Base-by-base conservation (phyloP, 2,113 vertebrate genomes). In the Dicaeum eximium region DNA sequence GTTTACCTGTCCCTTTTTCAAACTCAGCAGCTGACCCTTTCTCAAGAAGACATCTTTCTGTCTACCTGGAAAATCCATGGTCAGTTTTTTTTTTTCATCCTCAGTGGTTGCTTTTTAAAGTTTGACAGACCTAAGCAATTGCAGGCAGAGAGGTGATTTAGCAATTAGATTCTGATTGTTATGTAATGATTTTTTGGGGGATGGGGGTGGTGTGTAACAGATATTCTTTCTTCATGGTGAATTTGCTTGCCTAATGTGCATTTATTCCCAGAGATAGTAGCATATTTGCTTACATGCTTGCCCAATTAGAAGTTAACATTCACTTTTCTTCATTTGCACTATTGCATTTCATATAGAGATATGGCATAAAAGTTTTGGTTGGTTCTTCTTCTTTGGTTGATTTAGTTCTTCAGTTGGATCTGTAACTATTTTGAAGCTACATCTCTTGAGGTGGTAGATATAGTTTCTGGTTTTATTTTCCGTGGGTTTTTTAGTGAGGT, bases 401-500 rank as follows among this genome's bases (percentile, higher is more conserved):
- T 78, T 78, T 66, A 45, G 80, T 94, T 88, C 33, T 80, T 88
- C 35, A 35, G 53, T 17, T 65, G 71, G 16, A 86, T 72, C 47
- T 45, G 70, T 93, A 86, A 65, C 91, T 92, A 65, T 87, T 92
- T 84, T 48, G n/a, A 75, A 82, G 40, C 31, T 53, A 4, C n/a
- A 45, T 87, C 69, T 85, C 87, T 92, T 84, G 78, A 73, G 28
- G 50, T 79, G 73, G 17, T 88, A 83, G 60, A 82, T 67, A 71
- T 15, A 80, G 72, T 75, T 77, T 95, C 30, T 80, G 67, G 27
- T n/a, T 87, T 80, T 93, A 62, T 88, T 95, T 91, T 86, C 50
- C 64, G 30, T 66, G 35, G 3, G 1, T 5, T 90, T 79, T 90
- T 91, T 61, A 84, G 50, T 53, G 79, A 78, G 47, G 60, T 64